A percentile compares a stretch with the other conserved stretches of the same genome.
Evolutionary conservation across 2,113 vertebrate genomes (phyloP).

Genomic region (Myanophis thanlyinensis): DNA sequence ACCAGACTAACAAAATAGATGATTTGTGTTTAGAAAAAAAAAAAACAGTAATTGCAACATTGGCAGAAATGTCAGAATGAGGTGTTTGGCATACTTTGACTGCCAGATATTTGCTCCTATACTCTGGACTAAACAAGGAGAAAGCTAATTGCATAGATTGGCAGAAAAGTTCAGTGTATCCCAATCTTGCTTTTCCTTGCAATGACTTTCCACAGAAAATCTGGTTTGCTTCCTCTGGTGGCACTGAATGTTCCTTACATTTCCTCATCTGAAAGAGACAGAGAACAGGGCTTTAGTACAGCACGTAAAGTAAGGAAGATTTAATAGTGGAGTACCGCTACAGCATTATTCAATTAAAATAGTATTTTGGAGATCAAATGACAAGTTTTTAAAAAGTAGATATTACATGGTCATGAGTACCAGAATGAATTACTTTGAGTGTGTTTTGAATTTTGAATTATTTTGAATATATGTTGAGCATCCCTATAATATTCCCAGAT

Average conservation of each 20-base stretch:
- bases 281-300: neutral
- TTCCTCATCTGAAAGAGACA: conserved; percentile 4
- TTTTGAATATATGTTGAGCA: neutral
- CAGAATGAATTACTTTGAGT: conserved; percentile 3
- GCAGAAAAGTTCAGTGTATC: neutral
- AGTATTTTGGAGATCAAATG: neutral
- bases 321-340: neutral
- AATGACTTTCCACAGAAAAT: conserved; percentile 9
- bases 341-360: neutral
- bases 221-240: conserved; percentile 29
- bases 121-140: neutral
- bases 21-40: neutral
- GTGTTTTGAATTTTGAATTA: neutral
- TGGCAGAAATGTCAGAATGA: conserved; percentile 3
- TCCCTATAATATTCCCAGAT: neutral
- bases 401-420: neutral
- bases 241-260: conserved; percentile 9
- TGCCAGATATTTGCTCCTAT: neutral
- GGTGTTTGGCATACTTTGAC: neutral
- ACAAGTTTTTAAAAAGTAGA: neutral
- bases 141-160: neutral
- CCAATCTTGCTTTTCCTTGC: neutral
- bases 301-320: neutral
- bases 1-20: neutral
- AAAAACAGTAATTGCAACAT: neutral